Conservation (phyloP, 2,797 vertebrate species). For the Danio aesculapii region DNA sequence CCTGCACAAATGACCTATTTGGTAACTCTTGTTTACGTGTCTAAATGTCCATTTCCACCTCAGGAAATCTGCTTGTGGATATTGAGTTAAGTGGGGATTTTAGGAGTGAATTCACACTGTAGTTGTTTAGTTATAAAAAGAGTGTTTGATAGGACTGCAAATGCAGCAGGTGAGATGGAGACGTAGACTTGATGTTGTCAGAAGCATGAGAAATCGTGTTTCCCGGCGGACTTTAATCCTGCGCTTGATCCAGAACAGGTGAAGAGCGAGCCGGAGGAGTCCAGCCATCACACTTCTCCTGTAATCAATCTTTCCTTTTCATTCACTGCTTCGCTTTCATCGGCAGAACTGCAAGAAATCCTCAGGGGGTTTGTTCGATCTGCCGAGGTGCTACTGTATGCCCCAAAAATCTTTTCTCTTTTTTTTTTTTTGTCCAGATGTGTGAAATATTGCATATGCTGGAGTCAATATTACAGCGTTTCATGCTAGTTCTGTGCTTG, state of each 20-base stretch:
- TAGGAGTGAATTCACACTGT: not conserved
- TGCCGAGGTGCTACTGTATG: not conserved
- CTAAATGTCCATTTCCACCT: not conserved
- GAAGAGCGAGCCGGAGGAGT: not conserved
- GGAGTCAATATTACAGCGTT: constrained; percentile 40
- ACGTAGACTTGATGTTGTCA: constrained; percentile 3
- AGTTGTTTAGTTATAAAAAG: not conserved
- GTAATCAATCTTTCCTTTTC: constrained; percentile 55
- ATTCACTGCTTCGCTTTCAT: constrained; percentile 24
- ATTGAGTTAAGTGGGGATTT: not conserved
- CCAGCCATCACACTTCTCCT: constrained; percentile 23
- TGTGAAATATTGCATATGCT: constrained; percentile 4
- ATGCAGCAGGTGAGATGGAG: not conserved
- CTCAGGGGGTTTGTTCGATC: constrained; percentile 19
- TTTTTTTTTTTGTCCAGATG: constrained; percentile 18
- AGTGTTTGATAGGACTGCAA: not conserved
- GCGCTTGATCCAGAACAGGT: constrained; percentile 15
- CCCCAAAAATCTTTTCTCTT: not conserved
- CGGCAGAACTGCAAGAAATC: not conserved
- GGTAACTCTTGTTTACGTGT: too few species aligned
- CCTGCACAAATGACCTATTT: too few species aligned
- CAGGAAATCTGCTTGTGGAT: not conserved
- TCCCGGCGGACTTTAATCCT: constrained; percentile 24
- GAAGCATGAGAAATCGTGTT: not conserved
- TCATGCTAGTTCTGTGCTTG: not conserved